Conservation (phyloP, 2,797 vertebrate species). For the Fratercula arctica region DNA sequence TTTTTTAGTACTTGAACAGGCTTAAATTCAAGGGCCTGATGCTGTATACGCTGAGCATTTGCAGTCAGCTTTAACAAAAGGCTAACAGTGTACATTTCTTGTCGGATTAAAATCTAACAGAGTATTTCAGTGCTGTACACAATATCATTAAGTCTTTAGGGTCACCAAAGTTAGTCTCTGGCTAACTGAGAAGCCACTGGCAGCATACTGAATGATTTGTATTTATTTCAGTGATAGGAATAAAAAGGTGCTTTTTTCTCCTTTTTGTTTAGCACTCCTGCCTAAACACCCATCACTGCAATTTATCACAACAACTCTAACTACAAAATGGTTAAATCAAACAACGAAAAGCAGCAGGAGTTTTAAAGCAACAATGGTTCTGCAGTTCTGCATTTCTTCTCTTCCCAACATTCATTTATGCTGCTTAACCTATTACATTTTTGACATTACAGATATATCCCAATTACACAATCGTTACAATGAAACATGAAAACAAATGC, state of each 20-base stretch:
- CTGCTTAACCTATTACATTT: conserved; percentile 20
- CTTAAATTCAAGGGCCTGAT: background rate
- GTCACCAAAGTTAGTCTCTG: background rate
- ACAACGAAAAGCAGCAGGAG: background rate
- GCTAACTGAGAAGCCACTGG: background rate
- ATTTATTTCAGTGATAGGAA: background rate
- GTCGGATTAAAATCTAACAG: background rate
- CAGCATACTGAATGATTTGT: background rate
- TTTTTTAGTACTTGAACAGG: background rate
- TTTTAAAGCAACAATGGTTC: background rate
- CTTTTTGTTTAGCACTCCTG: background rate
- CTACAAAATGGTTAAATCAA: conserved; percentile 24
- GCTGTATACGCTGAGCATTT: background rate
- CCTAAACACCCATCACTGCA: background rate
- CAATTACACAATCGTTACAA: background rate
- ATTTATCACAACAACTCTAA: background rate
- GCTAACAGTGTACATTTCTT: background rate
- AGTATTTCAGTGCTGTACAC: background rate
- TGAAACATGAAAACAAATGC: conserved; percentile 26
- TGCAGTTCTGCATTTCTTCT: background rate
- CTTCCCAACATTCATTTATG: background rate
- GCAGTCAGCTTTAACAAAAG: background rate
- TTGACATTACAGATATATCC: conserved; percentile 27
- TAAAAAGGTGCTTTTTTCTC: background rate
- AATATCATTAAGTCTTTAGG: background rate